A percentile compares a stretch with the other conserved stretches of the same genome.
These are phyloP conservation scores for Dioctria linearis DNA, from an alignment of 2,888 invertebrate genomes.

Conservation along the genomic window DNA sequence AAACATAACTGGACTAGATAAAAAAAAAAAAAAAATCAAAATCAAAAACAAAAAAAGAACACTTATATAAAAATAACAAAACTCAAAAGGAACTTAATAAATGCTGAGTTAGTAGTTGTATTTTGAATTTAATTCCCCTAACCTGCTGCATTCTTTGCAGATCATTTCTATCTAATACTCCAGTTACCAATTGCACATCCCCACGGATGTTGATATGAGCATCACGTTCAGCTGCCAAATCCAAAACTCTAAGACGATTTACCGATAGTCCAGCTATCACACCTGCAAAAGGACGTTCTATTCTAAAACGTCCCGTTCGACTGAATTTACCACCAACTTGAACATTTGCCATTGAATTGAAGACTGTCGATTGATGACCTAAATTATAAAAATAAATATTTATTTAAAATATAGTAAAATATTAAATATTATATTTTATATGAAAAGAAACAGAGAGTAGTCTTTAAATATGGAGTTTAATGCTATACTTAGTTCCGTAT, in stretches of 20 bases:
- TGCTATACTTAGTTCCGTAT: too few relatives aligned
- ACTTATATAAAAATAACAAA: background rate
- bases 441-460: too few relatives aligned
- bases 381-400: conserved; percentile 59
- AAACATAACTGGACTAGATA: conserved; percentile 61
- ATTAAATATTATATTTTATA: background rate
- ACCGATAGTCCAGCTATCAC: conserved; percentile 91
- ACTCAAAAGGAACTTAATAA: conserved; percentile 52
- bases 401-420: background rate
- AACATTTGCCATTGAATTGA: conserved; percentile 92
- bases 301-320: conserved; percentile 75
- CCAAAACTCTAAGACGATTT: conserved; percentile 87
- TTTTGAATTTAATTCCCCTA: conserved; percentile 69
- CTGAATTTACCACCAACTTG: conserved; percentile 86
- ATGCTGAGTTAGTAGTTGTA: conserved; percentile 57
- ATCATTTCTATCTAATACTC: conserved; percentile 82
- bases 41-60: conserved; percentile 42
- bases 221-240: conserved; percentile 88
- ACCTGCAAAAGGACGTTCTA: conserved; percentile 88
- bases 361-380: conserved; percentile 89
- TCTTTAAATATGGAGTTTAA: too few relatives aligned
- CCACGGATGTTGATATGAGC: conserved; percentile 84
- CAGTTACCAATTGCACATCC: conserved; percentile 84
- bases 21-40: conserved; percentile 62
- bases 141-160: conserved; percentile 92